Base-by-base conservation (phyloP, 2,113 vertebrate genomes). In the Tachuris rubrigastra region DNA sequence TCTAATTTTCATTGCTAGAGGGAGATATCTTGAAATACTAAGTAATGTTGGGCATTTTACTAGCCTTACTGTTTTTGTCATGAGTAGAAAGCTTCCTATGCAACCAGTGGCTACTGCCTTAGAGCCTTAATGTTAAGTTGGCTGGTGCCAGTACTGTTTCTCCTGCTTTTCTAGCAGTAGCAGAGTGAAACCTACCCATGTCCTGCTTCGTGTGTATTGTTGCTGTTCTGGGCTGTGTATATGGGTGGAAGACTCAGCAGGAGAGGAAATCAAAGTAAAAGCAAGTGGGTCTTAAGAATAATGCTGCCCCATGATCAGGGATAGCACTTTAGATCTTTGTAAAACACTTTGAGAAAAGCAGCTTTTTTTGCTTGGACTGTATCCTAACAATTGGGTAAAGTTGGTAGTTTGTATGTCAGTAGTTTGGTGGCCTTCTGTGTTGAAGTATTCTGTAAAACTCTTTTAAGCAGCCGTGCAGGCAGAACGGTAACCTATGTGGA, bases 1-100 rank as follows among this genome's bases (percentile, higher is more conserved):
- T 86, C n/a, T 56, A 42, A 23, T 86, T 91, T 88, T 74, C 47
- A 30, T 56, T 81, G 80, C 83, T 87, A 22, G 50, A 90, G 80
- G 65, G 85, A 80, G 25, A 52, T 52, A 19, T 76, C 2, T 25
- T 90, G 75, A 67, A 74, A 55, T 42, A 18, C 3, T 68, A 37
- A 22, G 6, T 7, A 35, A 10, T 21, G 30, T 55, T 59, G n/a
- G 71, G 47, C 15, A 33, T 72, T 52, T 59, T 68, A 12, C 44
- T 5, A 58, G 0, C 21, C 16, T 77, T 74, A 10, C 31, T 81
- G 6, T 79, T 62, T 75, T 58, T 75, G 47, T 75, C 16, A 27
- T 1, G 2, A 37, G 47, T 33, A 50, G 24, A 65, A 67, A 59
- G 33, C 50, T 84, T 87, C 60, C 59, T 71, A 1, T 78, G 53